Conservation (phyloP, 2,888 invertebrate species). For the Leptopterna dolabrata region DNA sequence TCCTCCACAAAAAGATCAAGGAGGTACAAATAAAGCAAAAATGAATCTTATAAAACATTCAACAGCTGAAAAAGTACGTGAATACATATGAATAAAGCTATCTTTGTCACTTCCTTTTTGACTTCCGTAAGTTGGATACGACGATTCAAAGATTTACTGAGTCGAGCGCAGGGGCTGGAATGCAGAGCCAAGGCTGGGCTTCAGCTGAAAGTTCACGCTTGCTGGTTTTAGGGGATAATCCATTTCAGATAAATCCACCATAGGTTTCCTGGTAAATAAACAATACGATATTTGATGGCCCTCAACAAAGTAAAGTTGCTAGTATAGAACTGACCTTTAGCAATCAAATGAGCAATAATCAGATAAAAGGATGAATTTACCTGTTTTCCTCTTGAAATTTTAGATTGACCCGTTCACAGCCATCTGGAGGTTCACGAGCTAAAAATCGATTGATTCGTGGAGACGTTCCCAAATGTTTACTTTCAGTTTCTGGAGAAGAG, state of each 20-base stretch:
- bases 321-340: no score
- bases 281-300: no score
- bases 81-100: background rate
- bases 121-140: background rate
- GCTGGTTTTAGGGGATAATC: conserved; percentile 71
- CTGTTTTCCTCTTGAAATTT: conserved; percentile 74
- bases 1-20: background rate
- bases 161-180: conserved; percentile 77
- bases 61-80: background rate
- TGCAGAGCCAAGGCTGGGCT: conserved; percentile 83
- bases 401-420: conserved; percentile 86
- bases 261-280: conserved; percentile 66
- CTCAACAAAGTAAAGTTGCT: no score
- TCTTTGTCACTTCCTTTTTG: background rate
- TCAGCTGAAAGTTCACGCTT: conserved; percentile 78
- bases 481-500: conserved; percentile 81
- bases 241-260: conserved; percentile 69
- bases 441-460: conserved; percentile 87
- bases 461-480: conserved; percentile 78
- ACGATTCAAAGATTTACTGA: conserved; percentile 43
- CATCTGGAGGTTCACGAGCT: conserved; percentile 89
- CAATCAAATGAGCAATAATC: no score
- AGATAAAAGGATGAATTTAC: conserved; percentile 63
- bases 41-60: background rate
- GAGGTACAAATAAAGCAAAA: background rate